These are phyloP conservation scores for Mechanitis mazaeus DNA, from an alignment of 2,888 invertebrate species.

Conservation along the genomic window DNA sequence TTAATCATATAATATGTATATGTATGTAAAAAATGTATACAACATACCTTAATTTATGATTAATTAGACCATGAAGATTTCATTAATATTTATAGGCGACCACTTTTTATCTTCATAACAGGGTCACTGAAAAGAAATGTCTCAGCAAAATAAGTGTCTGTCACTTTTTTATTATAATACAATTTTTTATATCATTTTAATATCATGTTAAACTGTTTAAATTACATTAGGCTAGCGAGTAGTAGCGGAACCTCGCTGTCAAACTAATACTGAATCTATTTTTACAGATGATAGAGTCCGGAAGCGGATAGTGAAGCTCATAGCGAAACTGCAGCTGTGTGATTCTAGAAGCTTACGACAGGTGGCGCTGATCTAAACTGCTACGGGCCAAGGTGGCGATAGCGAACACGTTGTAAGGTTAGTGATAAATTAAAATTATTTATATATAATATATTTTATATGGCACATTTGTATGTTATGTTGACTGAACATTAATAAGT, in stretches of 20 bases:
- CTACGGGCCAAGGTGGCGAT: neutral
- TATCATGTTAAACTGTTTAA: neutral
- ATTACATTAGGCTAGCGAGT: neutral
- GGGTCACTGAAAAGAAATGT: neutral
- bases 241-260: slow-evolving; percentile 14
- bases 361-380: slow-evolving; percentile 18
- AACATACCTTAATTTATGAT: slow-evolving; percentile 1
- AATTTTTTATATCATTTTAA: too few species aligned
- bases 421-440: neutral
- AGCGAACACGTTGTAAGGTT: neutral
- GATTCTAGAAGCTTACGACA: slow-evolving; percentile 12
- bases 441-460: too few species aligned
- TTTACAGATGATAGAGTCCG: slow-evolving; percentile 24
- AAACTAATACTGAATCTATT: slow-evolving; percentile 28
- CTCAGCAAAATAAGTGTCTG: neutral
- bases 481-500: too few species aligned
- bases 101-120: neutral
- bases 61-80: neutral
- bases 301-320: slow-evolving; percentile 12
- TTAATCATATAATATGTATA: neutral
- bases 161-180: neutral
- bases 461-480: too few species aligned
- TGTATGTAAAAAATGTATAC: neutral
- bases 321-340: neutral
- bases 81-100: neutral